These are phyloP conservation scores for Odontamblyopus rebecca DNA, from an alignment of 2,797 vertebrate genomes.

Conservation along the genomic window DNA sequence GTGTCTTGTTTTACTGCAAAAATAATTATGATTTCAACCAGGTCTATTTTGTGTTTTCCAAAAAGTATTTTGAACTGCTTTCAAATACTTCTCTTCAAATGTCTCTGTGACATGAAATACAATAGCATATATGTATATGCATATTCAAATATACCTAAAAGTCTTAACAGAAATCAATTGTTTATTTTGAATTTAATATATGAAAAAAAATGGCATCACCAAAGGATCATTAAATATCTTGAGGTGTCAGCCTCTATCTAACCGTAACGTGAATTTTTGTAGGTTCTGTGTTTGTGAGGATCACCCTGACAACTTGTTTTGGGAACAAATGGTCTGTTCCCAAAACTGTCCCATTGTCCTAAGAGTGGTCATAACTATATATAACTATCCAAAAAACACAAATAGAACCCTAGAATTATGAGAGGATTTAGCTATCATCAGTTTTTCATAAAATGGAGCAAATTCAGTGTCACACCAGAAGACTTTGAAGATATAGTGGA, in stretches of 20 bases:
- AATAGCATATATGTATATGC: background rate
- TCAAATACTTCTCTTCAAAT: conserved; percentile 24
- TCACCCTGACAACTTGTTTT: too few species aligned
- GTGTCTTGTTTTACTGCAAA: conserved; percentile 5
- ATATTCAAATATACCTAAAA: background rate
- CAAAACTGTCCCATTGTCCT: too few species aligned
- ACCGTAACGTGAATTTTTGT: too few species aligned
- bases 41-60: conserved; percentile 16
- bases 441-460: conserved; percentile 9
- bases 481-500: conserved; percentile 24
- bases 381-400: too few species aligned
- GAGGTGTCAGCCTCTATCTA: too few species aligned
- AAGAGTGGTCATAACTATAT: too few species aligned
- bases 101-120: conserved; percentile 20
- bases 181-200: too few species aligned
- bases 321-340: too few species aligned
- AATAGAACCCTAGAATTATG: too few species aligned
- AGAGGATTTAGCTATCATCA: background rate
- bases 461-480: conserved; percentile 38
- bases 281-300: too few species aligned
- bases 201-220: too few species aligned
- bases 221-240: too few species aligned
- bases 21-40: conserved; percentile 64
- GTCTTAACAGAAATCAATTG: background rate
- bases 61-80: conserved; percentile 34